Percentiles rank a stretch among this genome's conserved stretches.
phyloP scores from a whole-genome alignment of 2,113 vertebrate species.

The Theristicus caerulescens region DNA sequence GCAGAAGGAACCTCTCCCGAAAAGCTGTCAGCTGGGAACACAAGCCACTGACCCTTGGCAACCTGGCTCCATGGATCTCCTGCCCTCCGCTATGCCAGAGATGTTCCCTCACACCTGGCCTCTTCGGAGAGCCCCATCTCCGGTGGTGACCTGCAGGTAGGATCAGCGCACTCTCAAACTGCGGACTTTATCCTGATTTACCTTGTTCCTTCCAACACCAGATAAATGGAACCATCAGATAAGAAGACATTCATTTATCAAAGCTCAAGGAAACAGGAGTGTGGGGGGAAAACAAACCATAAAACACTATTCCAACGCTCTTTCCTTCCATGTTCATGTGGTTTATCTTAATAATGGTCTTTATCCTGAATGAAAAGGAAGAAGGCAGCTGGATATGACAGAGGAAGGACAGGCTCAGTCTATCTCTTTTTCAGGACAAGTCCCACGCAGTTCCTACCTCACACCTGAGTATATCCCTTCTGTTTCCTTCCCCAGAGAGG shows the following conservation, averaged over 20 bases:
- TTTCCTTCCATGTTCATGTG: neutral
- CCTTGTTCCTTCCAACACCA: neutral
- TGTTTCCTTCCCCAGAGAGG: neutral
- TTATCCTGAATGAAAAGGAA: neutral
- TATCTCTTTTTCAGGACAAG: neutral
- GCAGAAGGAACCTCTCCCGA: neutral
- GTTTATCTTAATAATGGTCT: neutral
- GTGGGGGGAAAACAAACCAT: neutral
- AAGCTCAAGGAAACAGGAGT: neutral
- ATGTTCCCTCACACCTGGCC: accelerated
- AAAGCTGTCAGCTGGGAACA: neutral
- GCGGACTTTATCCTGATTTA: neutral
- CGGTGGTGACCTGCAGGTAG: neutral
- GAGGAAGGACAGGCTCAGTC: neutral
- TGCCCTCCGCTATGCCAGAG: neutral
- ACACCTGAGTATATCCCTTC: neutral
- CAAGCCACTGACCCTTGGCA: neutral
- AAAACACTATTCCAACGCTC: neutral
- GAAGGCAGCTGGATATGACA: neutral
- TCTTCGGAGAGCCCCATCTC: neutral
- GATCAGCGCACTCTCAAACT: neutral
- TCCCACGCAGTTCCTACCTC: accelerated
- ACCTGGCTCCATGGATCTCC: neutral
- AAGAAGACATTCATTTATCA: neutral
- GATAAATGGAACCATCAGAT: neutral